Evolutionary conservation across 2,888 invertebrate genomes (phyloP), one percentile per base, ranked within the genome.

Genomic region (Sycophila texana): DNA sequence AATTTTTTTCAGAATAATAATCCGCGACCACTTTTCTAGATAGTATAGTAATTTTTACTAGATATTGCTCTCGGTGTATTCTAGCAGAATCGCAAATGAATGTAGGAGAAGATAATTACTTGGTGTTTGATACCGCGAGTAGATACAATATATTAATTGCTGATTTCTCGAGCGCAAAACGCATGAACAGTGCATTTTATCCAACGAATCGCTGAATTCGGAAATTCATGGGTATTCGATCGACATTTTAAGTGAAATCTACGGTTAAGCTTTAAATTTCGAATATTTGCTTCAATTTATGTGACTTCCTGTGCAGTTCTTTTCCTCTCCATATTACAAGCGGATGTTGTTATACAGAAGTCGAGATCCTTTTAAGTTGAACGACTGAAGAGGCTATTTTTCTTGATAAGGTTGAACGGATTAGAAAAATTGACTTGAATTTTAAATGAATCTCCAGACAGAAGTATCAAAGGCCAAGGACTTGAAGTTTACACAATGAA

Each of bases 281-380:
- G 0, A 39, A 39, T 39, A 0, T 4, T 3, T 39, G 39, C 39
- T 0, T 39, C 39, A 39, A 39, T 39, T 39, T 3, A 3, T 4
- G 4, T 39, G 26, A 26, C 26, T 3, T 26, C 26, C 26, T 26
- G 3, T 3, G 26, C 26, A 26, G 0, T 49, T n/a, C 12, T 7
- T 60, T 74, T 13, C 16, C 47, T 13, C 58, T 73, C 26, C 18
- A 73, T 71, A 65, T 55, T 66, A 68, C 51, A 49, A 57, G 5
- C 12, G 39, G 53, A 74, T 74, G 70, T 79, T 74, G 70, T 79
- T 74, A 53, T 51, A 18, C 47, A 30, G 7, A 65, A 68, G 57
- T 74, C 39, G 65, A 70, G 39, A 58, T 74, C 22, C 30, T 68
- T 18, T 66, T 14, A 53, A 47, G 63, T 12, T 18, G 16, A 61